phyloP scores from a whole-genome alignment of 1,140 invertebrate genomes.

The Leptinotarsa lineolata region DNA sequence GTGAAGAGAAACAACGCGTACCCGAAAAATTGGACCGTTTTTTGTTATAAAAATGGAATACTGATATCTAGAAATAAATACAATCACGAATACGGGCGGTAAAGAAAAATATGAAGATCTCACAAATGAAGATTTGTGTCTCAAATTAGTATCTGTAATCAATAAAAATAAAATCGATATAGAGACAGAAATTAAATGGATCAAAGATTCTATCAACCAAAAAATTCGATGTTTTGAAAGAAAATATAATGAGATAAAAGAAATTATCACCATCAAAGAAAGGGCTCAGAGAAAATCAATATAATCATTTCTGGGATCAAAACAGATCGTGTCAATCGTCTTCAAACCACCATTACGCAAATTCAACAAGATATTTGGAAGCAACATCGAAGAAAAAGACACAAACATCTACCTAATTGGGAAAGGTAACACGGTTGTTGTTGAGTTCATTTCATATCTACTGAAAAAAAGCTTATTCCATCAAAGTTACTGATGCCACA shows the following conservation, averaged over 20 bases:
- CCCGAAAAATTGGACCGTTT: no score
- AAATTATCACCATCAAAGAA: background rate
- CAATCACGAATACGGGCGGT: no score
- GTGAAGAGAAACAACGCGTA: no score
- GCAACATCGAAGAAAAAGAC: background rate
- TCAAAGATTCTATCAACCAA: background rate
- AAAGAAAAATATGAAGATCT: background rate
- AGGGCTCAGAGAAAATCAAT: background rate
- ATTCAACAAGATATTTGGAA: background rate
- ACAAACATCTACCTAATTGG: constrained; percentile 7
- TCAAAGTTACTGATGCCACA: background rate
- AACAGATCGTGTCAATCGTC: background rate
- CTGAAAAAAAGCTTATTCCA: constrained; percentile 1
- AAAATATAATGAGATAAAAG: background rate
- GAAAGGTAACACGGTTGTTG: background rate
- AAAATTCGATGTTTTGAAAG: background rate
- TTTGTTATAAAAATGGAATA: no score
- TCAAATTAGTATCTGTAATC: background rate
- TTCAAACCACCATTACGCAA: background rate
- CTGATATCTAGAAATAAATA: no score
- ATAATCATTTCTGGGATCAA: background rate
- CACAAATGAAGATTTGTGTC: background rate
- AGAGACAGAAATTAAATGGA: background rate
- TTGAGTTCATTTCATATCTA: constrained; percentile 7
- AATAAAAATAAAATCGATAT: background rate